Conservation (phyloP, 2,888 invertebrate species). For the Cylindroiulus punctatus region DNA sequence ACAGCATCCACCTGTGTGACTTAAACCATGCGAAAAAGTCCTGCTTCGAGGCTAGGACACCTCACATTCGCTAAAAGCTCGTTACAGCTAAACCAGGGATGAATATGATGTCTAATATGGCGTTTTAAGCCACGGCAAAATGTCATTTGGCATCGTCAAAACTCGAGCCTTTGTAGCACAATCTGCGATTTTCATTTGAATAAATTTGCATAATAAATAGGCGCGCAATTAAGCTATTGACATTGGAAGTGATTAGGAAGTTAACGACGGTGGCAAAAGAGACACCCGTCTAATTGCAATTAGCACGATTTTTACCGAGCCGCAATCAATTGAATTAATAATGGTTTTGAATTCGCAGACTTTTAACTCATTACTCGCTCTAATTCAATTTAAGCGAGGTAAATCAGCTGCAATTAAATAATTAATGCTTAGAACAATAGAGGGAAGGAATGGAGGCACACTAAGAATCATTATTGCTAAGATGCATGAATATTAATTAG, state of each 20-base stretch:
- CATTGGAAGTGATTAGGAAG: neutral
- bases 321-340: neutral
- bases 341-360: conserved; percentile 10
- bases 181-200: neutral
- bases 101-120: too few relatives aligned
- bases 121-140: too few relatives aligned
- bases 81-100: too few relatives aligned
- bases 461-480: too few relatives aligned
- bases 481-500: too few relatives aligned
- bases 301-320: too few relatives aligned
- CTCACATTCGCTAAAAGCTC: too few relatives aligned
- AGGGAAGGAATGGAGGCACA: too few relatives aligned
- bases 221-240: neutral
- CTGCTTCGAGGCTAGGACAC: too few relatives aligned
- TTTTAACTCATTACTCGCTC: conserved; percentile 4
- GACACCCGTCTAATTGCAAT: neutral
- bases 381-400: conserved; percentile 18
- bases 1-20: too few relatives aligned
- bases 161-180: neutral
- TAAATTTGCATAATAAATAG: conserved; percentile 18
- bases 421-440: conserved; percentile 10
- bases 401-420: conserved; percentile 9
- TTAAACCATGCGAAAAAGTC: too few relatives aligned
- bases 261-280: neutral
- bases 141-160: too few relatives aligned